A percentile compares a stretch with the other conserved stretches of the same genome.
Conservation (phyloP, 2,113 vertebrate genomes). For the Parus major region DNA sequence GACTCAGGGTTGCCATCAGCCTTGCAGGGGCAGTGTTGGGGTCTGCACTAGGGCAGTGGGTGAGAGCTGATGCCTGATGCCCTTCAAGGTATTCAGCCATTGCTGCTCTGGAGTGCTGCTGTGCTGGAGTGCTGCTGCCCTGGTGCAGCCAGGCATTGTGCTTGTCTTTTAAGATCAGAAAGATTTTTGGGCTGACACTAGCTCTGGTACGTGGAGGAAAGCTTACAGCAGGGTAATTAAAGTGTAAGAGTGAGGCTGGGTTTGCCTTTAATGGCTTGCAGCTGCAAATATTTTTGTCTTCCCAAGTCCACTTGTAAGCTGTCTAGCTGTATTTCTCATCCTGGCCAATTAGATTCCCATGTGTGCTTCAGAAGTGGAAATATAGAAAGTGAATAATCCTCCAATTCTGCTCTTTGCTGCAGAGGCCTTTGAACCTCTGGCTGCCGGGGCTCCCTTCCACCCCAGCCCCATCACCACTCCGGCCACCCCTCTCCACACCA, state of each 20-base stretch:
- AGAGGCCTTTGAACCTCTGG: conserved; percentile 69
- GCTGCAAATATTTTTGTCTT: conserved; percentile 71
- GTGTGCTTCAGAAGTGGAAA: conserved; percentile 76
- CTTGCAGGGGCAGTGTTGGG: neutral
- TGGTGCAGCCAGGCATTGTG: neutral
- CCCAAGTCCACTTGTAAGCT: conserved; percentile 57
- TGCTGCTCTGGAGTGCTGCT: neutral
- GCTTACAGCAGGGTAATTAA: conserved; percentile 65
- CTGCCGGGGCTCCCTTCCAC: neutral
- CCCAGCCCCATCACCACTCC: neutral
- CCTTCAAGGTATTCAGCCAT: neutral
- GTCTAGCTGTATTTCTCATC: conserved; percentile 73
- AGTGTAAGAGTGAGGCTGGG: conserved; percentile 45
- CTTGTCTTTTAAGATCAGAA: conserved; percentile 63
- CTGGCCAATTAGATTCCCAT: conserved; percentile 76
- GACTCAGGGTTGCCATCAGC: neutral
- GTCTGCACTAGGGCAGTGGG: rapidly evolving
- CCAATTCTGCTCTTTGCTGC: conserved; percentile 42
- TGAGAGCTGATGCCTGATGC: rapidly evolving
- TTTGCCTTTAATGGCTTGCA: conserved; percentile 75
- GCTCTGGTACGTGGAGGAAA: conserved; percentile 18
- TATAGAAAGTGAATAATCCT: conserved; percentile 77
- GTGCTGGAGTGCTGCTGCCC: neutral
- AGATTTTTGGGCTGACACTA: conserved; percentile 45
- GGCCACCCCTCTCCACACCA: neutral